Evolutionary conservation across 1,140 invertebrate genomes (phyloP), one percentile per base, ranked within the genome.

Genomic region (Palaemon carinicauda): DNA sequence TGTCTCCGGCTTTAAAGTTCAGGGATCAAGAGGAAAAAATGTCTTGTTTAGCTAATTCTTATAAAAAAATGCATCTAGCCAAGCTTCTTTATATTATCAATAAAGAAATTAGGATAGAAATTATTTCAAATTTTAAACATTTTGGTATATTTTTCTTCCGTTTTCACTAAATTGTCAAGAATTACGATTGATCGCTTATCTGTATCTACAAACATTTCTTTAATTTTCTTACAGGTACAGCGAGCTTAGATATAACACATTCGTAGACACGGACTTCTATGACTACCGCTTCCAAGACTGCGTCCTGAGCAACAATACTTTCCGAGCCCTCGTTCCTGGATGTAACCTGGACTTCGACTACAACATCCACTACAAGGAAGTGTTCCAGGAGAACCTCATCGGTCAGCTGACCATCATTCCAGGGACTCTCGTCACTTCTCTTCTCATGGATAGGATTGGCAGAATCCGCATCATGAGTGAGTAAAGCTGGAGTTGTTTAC

Each of bases 381-480:
- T 92, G 5, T 91, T 92, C 78, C 87, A 85, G 12, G 91, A 91
- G 88, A 91, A 91, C 29, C 71, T 91, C 17, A 89, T 91, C 10
- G 91, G 91, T 0, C 91, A 91, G 56, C 27, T 91, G 1, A 91
- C 91, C 1, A 89, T 92, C 54, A 90, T 93, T 17, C 93, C 93
- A 9, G 93, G 92, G 52, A 93, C 92, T 81, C 41, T 93, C 0
- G 75, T 93, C 15, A 91, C 92, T 9, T 92, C 93, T 10, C 88
- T 92, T 14, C 78, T 92, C 24, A 92, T 93, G 88, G 93, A 93
- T 82, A 91, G 87, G 85, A 31, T 93, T 53, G 93, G 93, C 10
- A 90, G 93, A 79, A 92, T 92, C 73, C 88, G 90, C 27, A 89
- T 93, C 21, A 91, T 93, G 89, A 91, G 93, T 93, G 89, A 91